These are phyloP conservation scores for Eurytoma adleriae DNA, from an alignment of 2,888 invertebrate species.

Conservation along the genomic window DNA sequence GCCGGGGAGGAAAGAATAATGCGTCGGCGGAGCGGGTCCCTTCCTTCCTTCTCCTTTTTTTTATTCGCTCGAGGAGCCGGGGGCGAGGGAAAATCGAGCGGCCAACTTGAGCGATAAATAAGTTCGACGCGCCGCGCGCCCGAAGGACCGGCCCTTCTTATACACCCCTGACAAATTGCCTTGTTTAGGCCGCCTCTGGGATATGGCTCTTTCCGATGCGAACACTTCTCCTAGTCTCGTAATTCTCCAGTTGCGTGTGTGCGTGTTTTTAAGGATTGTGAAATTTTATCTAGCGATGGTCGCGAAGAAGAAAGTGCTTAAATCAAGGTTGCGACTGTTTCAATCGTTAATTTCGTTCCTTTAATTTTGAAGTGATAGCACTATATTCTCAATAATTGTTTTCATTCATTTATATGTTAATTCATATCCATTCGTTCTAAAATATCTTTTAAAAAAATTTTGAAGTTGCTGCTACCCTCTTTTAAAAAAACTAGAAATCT, in stretches of 20 bases:
- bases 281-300: neutral
- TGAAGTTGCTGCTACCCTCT: too few species aligned
- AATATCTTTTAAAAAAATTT: too few species aligned
- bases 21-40: conserved; percentile 20
- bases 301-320: too few species aligned
- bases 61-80: neutral
- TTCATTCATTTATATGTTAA: too few species aligned
- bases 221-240: too few species aligned
- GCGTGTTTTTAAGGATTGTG: neutral
- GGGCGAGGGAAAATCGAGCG: conserved; percentile 23
- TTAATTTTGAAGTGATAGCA: too few species aligned
- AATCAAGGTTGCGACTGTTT: too few species aligned
- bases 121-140: conserved; percentile 10
- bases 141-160: neutral
- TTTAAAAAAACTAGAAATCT: too few species aligned
- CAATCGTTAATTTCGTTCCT: too few species aligned
- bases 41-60: conserved; percentile 15
- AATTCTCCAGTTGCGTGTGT: too few species aligned
- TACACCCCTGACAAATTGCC: conserved; percentile 29
- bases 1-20: conserved; percentile 32
- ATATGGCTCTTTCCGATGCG: neutral
- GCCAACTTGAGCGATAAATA: conserved; percentile 52
- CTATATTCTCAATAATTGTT: too few species aligned
- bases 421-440: too few species aligned
- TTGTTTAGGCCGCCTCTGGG: conserved; percentile 22